Evolutionary conservation across 2,113 vertebrate genomes (phyloP).

Genomic region (Gallinago undulata): DNA sequence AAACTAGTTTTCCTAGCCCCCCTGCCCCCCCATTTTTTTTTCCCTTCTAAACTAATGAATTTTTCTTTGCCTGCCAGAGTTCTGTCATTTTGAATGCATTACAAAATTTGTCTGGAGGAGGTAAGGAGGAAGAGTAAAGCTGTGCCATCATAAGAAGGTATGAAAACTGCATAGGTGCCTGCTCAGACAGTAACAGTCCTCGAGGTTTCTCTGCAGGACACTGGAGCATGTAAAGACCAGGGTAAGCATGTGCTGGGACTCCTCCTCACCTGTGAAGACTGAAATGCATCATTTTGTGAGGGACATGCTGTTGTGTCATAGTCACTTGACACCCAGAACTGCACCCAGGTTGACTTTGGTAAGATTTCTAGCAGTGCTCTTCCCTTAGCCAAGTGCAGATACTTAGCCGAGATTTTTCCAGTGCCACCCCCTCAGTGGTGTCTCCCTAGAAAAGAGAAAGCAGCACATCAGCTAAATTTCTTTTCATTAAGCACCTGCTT

Average conservation of each 20-base stretch:
- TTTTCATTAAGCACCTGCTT: background rate
- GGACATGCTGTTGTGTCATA: background rate
- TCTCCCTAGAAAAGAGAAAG: background rate
- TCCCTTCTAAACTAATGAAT: background rate
- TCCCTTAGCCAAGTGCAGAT: background rate
- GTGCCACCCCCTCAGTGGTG: background rate
- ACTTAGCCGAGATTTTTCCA: background rate
- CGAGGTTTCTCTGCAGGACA: background rate
- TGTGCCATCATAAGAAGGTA: background rate
- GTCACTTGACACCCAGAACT: background rate
- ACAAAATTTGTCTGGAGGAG: background rate
- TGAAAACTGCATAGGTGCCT: background rate
- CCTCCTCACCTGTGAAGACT: background rate
- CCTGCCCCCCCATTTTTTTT: background rate
- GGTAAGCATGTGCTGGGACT: background rate
- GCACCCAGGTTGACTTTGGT: background rate
- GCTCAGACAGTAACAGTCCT: background rate
- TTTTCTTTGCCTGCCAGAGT: background rate
- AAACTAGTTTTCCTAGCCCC: background rate
- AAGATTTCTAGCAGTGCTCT: background rate
- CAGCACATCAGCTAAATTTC: background rate
- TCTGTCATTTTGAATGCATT: background rate
- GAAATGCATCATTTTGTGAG: background rate
- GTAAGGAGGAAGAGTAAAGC: background rate
- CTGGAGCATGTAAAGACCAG: background rate